These are phyloP conservation scores for Chrysopilus asiliformis DNA, from an alignment of 2,888 invertebrate genomes.

Conservation along the genomic window DNA sequence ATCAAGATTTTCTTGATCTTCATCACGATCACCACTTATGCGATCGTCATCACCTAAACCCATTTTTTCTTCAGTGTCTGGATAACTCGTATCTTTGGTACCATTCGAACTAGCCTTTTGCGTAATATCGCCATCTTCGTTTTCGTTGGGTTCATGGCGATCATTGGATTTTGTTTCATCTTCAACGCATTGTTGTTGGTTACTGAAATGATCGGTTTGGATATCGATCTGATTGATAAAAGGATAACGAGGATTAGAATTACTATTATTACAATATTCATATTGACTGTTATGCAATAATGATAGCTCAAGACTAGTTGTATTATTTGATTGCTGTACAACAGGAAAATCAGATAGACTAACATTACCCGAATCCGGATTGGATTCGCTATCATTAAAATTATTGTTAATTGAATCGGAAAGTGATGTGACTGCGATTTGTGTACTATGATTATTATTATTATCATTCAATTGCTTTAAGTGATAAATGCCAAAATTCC, in stretches of 20 bases:
- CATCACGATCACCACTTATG: background rate
- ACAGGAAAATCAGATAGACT: slow-evolving; percentile 31
- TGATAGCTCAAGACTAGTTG: slow-evolving; percentile 25
- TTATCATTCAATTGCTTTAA: slow-evolving; percentile 3
- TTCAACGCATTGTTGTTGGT: no score
- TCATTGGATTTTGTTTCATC: background rate
- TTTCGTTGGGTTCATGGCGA: background rate
- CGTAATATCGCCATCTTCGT: background rate
- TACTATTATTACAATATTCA: slow-evolving; percentile 12
- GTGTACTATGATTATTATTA: no score
- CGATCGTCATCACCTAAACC: background rate
- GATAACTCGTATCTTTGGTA: background rate
- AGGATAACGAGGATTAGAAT: slow-evolving; percentile 9
- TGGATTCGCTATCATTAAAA: slow-evolving; percentile 25
- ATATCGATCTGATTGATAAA: slow-evolving; percentile 13
- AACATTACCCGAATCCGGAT: slow-evolving; percentile 34
- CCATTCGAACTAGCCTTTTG: background rate
- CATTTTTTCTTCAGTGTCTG: background rate
- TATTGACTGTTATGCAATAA: slow-evolving; percentile 24
- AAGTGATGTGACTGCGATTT: no score
- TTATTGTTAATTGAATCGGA: no score
- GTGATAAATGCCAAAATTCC: no score
- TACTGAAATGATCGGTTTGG: no score
- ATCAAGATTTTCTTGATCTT: background rate
- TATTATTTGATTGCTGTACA: slow-evolving; percentile 4